These are phyloP conservation scores for Peromyscus polionotus DNA, from an alignment of 2,113 vertebrate species.

Conservation along the genomic window DNA sequence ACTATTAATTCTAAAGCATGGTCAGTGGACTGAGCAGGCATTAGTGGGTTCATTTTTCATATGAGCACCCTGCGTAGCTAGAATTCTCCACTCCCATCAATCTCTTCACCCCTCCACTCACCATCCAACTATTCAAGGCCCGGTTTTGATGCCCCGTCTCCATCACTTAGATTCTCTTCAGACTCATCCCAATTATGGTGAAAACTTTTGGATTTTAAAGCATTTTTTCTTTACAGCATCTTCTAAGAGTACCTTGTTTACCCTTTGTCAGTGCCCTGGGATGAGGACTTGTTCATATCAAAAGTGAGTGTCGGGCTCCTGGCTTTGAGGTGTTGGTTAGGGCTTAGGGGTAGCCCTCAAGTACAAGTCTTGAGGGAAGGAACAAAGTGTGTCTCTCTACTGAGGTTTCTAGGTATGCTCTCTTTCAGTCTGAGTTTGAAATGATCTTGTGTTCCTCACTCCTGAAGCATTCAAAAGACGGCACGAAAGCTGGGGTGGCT, in stretches of 20 bases:
- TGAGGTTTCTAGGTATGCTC: constrained; percentile 6
- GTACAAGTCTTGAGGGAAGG: background rate
- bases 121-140: background rate
- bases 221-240: background rate
- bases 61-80: background rate
- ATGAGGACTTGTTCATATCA: constrained; percentile 8
- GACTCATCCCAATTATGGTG: background rate
- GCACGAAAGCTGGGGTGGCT: background rate
- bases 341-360: background rate
- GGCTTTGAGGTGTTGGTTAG: constrained; percentile 22
- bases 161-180: background rate
- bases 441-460: constrained; percentile 1
- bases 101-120: background rate
- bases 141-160: background rate
- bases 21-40: background rate
- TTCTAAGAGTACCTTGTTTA: background rate
- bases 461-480: background rate
- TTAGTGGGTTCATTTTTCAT: background rate
- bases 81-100: rapidly evolving
- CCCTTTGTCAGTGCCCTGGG: constrained; percentile 13
- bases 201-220: constrained; percentile 40
- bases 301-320: constrained; percentile 27
- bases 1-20: background rate
- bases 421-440: constrained; percentile 54
- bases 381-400: background rate